Evolutionary conservation across 30 jellyfish, hydroid and myxozoan species (phyloP), one percentile per base, ranked within the genome.

Genomic region (Cassiopea xamachana): DNA sequence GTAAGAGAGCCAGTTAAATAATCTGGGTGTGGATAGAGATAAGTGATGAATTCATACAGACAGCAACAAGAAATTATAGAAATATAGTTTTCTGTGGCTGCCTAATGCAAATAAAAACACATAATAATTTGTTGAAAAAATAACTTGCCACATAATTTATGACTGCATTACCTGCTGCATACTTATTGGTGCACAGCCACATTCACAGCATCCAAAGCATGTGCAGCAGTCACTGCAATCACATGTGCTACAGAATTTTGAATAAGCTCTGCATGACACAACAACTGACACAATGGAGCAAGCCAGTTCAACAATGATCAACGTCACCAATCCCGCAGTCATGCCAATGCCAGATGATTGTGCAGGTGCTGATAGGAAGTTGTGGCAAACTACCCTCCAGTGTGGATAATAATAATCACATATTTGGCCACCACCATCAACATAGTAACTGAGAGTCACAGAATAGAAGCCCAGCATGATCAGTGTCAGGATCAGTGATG

Each of bases 151-250:
- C n/a, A n/a, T n/a, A n/a, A n/a, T n/a, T n/a, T n/a, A n/a, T n/a
- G n/a, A n/a, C n/a, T n/a, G n/a, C n/a, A n/a, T 75, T 75, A 75
- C 84, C 84, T 39, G 68, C 1, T 47, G 58, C 4, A 7, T 27
- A 46, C 55, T 48, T 51, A 51, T 1, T 79, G 88, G 77, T 1
- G 4, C 18, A 43, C 77, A 49, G 19, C 55, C 91, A 47, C 91
- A 82, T 69, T 82, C 91, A 68, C 91, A 82, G 75, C 91, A 82
- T 39, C 91, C 91, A 18, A 72, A 46, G 73, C 83, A 82, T 4
- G 83, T 46, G 49, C 83, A 44, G 69, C 83, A 69, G 60, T 82
- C 91, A 48, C n/a, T 51, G 82, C 18, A n/a, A 50, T 62, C 55
- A 49, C 91, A 82, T 16, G 91, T 64, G 60, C 46, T 62, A 50